Base-by-base conservation (phyloP, 2,888 invertebrate species). In the Crossocerus cetratus region DNA sequence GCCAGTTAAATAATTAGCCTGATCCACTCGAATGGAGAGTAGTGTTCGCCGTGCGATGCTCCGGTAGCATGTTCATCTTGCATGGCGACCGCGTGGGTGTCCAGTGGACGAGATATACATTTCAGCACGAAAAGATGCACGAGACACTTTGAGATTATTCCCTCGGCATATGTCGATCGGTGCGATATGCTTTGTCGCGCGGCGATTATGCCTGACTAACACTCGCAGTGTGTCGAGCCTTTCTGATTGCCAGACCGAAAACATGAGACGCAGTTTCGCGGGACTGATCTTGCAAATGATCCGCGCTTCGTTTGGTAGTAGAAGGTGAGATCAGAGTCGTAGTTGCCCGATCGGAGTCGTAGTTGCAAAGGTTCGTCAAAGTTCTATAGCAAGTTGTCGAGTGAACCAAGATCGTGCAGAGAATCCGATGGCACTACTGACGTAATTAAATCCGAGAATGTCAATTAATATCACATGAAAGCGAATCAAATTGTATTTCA, bases 1-100 rank as follows among this genome's bases (percentile, higher is more conserved):
- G 81, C 69, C 77, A 82, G 80, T 83, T 84, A 84, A 83, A 82
- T 81, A 84, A 86, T 87, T 84, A 84, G 79, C 80, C 73, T 74
- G 75, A 68, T 55, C 69, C 69, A 49, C 78, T 66, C 74, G 65
- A 65, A 70, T 64, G 65, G 18, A 67, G 49, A 76, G 65, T 61
- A 63, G 65, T 72, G 65, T 65, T 63, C 53, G 58, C 45, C 18
- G 54, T 43, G 49, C 57, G 65, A 59, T 63, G 45, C 58, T 11
- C 16, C 42, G 43, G 49, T 49, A 4, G 8, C 32, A 32, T 32
- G 13, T 60, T 57, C 13, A 49, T 43, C 18, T 20, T 45, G 21
- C 45, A 32, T 61, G 13, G 23, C 0, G 5, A n/a, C 11, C 53
- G 69, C 22, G 77, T 77, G 74, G 77, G 77, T 60, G 77, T 68